Percentiles rank a stretch among this genome's conserved stretches.
Conservation (phyloP, 2,797 vertebrate species). For the Aeoliscus strigatus region DNA sequence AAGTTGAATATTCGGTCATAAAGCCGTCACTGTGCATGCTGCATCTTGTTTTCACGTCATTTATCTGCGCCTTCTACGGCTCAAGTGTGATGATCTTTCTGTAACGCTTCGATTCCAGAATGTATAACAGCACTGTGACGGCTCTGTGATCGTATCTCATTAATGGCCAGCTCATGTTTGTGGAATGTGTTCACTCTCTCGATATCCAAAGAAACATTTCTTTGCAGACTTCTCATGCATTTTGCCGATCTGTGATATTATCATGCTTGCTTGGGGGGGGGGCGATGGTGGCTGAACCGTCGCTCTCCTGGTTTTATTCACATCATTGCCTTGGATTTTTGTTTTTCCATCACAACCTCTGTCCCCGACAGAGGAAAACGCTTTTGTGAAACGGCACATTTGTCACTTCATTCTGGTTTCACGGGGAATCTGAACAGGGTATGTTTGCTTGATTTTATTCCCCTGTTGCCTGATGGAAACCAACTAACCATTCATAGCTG, state of each 20-base stretch:
- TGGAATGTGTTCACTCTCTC: constrained; percentile 75
- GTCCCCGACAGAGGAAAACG: constrained; percentile 25
- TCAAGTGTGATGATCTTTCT: not conserved
- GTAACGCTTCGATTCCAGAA: not conserved
- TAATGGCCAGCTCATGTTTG: constrained; percentile 55
- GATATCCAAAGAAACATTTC: constrained; percentile 64
- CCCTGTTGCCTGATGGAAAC: constrained; percentile 72
- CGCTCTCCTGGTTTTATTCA: constrained; percentile 52
- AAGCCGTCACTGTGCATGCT: constrained; percentile 56
- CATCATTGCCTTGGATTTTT: constrained; percentile 56
- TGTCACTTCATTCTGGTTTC: constrained; percentile 64
- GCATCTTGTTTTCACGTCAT: not conserved
- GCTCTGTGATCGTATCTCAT: constrained; percentile 73
- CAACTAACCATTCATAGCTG: constrained; percentile 63
- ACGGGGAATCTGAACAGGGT: constrained; percentile 61
- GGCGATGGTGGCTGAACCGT: constrained; percentile 59
- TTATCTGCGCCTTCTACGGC: not conserved
- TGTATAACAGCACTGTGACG: constrained; percentile 37
- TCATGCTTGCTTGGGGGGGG: constrained; percentile 57
- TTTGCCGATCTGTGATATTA: constrained; percentile 39
- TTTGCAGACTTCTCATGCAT: constrained; percentile 58
- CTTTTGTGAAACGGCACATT: constrained; percentile 52
- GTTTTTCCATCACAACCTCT: constrained; percentile 57
- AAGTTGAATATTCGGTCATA: constrained; percentile 48
- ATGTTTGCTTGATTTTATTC: constrained; percentile 62